These are phyloP conservation scores for Sternarchorhynchus goeldii DNA, from an alignment of 2,797 vertebrate species.

Conservation along the genomic window DNA sequence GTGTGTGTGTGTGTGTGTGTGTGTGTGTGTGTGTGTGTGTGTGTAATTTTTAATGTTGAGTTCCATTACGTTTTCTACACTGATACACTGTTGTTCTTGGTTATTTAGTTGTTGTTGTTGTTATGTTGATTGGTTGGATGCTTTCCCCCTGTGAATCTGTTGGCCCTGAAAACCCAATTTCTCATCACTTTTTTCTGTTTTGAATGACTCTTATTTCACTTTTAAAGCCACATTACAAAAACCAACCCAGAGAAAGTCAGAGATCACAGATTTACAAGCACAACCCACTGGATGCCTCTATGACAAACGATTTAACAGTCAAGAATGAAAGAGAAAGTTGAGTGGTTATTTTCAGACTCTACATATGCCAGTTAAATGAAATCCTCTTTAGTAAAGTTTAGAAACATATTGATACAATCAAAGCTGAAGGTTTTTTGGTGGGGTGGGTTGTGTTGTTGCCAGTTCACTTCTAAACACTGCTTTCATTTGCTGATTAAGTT, in stretches of 20 bases:
- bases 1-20: no score
- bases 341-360: slow-evolving; percentile 3
- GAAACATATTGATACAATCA: neutral
- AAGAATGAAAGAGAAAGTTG: slow-evolving; percentile 4
- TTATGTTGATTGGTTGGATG: no score
- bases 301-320: slow-evolving; percentile 18
- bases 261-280: neutral
- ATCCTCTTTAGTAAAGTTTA: slow-evolving; percentile 1
- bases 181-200: neutral
- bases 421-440: neutral
- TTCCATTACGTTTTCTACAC: no score
- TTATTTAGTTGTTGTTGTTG: no score
- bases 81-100: no score
- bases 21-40: no score
- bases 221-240: neutral
- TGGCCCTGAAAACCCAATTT: neutral
- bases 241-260: neutral
- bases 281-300: neutral
- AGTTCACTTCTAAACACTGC: neutral
- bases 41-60: no score
- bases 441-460: neutral
- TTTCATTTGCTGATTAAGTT: no score
- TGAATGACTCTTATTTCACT: neutral
- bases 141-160: neutral
- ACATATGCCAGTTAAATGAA: neutral